A percentile compares a stretch with the other conserved stretches of the same genome.
These are phyloP conservation scores for Zeugodacus cucurbitae DNA, from an alignment of 1,140 invertebrate species.

Conservation along the genomic window DNA sequence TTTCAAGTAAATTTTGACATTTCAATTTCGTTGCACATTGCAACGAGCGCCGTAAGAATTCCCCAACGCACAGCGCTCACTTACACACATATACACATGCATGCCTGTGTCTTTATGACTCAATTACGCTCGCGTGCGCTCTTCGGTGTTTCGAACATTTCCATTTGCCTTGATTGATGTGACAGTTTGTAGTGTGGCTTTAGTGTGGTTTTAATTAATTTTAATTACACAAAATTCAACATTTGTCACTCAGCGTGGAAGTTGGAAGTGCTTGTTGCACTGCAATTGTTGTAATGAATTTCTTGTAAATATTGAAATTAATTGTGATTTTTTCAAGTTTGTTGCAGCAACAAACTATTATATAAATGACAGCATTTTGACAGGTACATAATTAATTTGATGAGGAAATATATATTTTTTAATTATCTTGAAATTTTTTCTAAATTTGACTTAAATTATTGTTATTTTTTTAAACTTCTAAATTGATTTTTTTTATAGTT, in stretches of 20 bases:
- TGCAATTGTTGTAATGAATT: not conserved
- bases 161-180: not conserved
- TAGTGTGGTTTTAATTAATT: not conserved
- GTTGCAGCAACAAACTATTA: not conserved
- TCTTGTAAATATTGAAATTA: not conserved
- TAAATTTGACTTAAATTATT: no score
- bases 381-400: not conserved
- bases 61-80: not conserved
- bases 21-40: not conserved
- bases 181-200: constrained; percentile 1
- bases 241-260: not conserved
- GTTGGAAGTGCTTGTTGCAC: not conserved
- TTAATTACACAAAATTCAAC: not conserved
- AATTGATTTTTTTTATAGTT: no score
- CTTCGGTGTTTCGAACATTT: not conserved
- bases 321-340: not conserved
- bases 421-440: no score
- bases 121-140: not conserved
- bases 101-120: not conserved
- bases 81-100: not conserved
- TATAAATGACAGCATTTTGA: not conserved
- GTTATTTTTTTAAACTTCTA: no score
- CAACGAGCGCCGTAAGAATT: not conserved
- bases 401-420: no score
- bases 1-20: not conserved